These are phyloP conservation scores for Progne subis DNA, from an alignment of 2,113 vertebrate species.

Conservation along the genomic window DNA sequence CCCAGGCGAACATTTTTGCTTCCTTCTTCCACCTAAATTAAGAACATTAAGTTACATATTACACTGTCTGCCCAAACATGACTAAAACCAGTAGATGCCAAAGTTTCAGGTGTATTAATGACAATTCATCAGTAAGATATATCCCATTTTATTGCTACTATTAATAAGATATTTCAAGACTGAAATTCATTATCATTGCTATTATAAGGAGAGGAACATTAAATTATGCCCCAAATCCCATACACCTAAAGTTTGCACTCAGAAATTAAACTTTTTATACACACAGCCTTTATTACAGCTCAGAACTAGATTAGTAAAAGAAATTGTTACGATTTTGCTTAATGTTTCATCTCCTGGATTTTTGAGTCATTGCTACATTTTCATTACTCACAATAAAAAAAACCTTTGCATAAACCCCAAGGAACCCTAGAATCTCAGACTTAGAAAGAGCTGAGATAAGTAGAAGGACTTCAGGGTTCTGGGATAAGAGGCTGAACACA, in stretches of 20 bases:
- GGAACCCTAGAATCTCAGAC: background rate
- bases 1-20: constrained; percentile 87
- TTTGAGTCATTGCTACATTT: background rate
- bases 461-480: background rate
- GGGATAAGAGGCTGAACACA: background rate
- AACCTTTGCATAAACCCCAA: background rate
- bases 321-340: background rate
- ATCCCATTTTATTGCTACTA: background rate
- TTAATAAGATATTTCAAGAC: background rate
- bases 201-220: background rate
- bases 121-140: background rate
- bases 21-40: constrained; percentile 87
- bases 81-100: background rate
- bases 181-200: background rate
- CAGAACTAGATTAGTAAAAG: background rate
- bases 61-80: background rate
- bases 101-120: background rate
- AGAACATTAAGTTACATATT: background rate
- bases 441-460: background rate
- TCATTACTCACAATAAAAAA: background rate
- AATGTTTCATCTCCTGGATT: background rate
- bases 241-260: background rate
- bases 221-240: background rate
- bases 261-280: background rate
- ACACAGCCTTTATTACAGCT: background rate